Evolutionary conservation across 2,888 invertebrate genomes (phyloP).

Genomic region (Siphonodentalium dalli): DNA sequence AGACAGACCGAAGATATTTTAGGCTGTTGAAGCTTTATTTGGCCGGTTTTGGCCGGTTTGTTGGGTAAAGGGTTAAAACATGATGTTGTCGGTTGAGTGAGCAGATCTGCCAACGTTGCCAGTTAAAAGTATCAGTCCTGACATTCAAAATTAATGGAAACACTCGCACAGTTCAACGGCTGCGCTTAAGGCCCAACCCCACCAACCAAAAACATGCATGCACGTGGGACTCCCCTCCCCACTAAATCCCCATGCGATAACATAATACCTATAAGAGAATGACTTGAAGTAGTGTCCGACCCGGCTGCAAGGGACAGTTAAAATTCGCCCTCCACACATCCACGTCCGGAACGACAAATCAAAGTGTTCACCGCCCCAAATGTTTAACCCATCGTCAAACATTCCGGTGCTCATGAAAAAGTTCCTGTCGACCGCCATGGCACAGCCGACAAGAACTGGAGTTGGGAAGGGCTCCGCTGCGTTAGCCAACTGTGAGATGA

Average conservation of each 20-base stretch:
- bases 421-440: conserved; percentile 90
- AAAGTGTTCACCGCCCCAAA: conserved; percentile 98
- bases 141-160: conserved; percentile 96
- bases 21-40: no score
- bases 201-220: no score
- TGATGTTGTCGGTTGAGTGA: no score
- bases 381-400: conserved; percentile 97
- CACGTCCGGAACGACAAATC: conserved; percentile 87
- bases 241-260: no score
- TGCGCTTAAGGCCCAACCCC: no score
- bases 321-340: conserved; percentile 36
- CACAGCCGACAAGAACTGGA: conserved; percentile 75
- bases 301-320: conserved; percentile 33
- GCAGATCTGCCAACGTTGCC: no score
- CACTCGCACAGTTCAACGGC: conserved; percentile 90
- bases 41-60: no score
- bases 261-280: conserved; percentile 25
- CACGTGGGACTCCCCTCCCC: no score
- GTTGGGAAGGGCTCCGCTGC: conserved; percentile 16
- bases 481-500: conserved; percentile 4
- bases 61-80: no score
- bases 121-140: no score
- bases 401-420: conserved; percentile 95
- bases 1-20: no score
- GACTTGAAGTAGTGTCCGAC: conserved; percentile 34